Evolutionary conservation across 1,140 invertebrate species (phyloP).

Genomic region (Zaprionus davidi): DNA sequence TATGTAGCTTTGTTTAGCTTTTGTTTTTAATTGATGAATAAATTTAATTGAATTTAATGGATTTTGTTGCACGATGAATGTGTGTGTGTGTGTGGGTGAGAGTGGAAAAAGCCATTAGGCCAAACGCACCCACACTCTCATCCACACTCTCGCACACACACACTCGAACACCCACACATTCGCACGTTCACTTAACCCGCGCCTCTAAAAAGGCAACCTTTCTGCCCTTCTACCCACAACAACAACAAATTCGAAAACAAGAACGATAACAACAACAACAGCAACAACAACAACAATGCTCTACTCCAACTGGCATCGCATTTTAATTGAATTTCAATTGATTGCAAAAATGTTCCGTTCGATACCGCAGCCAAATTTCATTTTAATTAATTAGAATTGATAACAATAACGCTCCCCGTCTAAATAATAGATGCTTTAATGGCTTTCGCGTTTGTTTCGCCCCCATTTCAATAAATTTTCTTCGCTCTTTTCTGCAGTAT

Average conservation of each 20-base stretch:
- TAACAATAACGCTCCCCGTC: slow-evolving; percentile 65
- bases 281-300: slow-evolving; percentile 20
- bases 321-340: slow-evolving; percentile 83
- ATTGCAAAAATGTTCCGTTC: slow-evolving; percentile 77
- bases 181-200: slow-evolving; percentile 38
- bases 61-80: slow-evolving; percentile 58
- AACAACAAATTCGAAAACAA: slow-evolving; percentile 4
- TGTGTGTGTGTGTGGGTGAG: slow-evolving; percentile 11
- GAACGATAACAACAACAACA: slow-evolving; percentile 7
- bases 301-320: slow-evolving; percentile 55
- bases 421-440: slow-evolving; percentile 61
- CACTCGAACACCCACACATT: slow-evolving; percentile 3
- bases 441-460: slow-evolving; percentile 38
- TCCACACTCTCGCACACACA: slow-evolving; percentile 1
- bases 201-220: slow-evolving; percentile 42
- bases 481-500: not conserved
- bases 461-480: slow-evolving; percentile 11
- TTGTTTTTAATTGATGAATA: slow-evolving; percentile 81
- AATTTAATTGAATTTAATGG: slow-evolving; percentile 81
- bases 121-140: slow-evolving; percentile 10
- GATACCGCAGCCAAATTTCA: slow-evolving; percentile 65
- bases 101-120: slow-evolving; percentile 56
- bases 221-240: not conserved
- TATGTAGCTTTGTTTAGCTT: slow-evolving; percentile 56
- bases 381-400: slow-evolving; percentile 81